These are phyloP conservation scores for Sebastes melanostomus DNA, from an alignment of 2,797 vertebrate species.

Conservation along the genomic window DNA sequence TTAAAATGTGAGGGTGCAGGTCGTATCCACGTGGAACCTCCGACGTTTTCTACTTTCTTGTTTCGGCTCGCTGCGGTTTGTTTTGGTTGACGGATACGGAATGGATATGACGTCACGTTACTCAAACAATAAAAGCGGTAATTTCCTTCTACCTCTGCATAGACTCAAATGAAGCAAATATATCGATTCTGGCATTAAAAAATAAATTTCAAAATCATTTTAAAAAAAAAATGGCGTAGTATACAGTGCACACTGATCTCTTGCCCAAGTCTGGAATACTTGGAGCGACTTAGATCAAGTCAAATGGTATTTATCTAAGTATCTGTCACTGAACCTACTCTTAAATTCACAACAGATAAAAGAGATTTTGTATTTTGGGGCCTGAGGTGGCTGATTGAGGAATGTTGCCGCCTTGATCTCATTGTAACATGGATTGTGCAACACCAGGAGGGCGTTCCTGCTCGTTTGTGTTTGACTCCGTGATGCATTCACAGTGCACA, in stretches of 20 bases:
- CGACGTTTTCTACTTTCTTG: too few relatives aligned
- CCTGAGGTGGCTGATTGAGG: not conserved
- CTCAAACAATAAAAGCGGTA: too few relatives aligned
- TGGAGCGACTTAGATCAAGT: not conserved
- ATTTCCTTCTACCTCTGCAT: too few relatives aligned
- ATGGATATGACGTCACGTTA: too few relatives aligned
- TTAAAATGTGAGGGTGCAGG: too few relatives aligned
- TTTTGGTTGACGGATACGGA: too few relatives aligned
- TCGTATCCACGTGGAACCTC: too few relatives aligned
- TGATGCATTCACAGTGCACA: not conserved
- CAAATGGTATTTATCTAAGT: not conserved
- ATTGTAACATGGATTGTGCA: not conserved
- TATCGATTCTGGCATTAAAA: too few relatives aligned
- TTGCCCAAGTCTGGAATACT: not conserved
- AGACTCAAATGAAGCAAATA: too few relatives aligned
- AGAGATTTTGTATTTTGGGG: not conserved
- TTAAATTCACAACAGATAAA: not conserved
- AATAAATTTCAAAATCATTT: too few relatives aligned
- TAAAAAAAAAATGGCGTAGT: too few relatives aligned
- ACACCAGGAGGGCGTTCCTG: not conserved
- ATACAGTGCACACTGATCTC: not conserved
- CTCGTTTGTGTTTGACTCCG: conserved; percentile 11
- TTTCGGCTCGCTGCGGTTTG: too few relatives aligned
- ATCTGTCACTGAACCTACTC: not conserved
- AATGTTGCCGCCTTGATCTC: not conserved